These are phyloP conservation scores for Agonum fuliginosum DNA, from an alignment of 2,888 invertebrate genomes.

Conservation along the genomic window DNA sequence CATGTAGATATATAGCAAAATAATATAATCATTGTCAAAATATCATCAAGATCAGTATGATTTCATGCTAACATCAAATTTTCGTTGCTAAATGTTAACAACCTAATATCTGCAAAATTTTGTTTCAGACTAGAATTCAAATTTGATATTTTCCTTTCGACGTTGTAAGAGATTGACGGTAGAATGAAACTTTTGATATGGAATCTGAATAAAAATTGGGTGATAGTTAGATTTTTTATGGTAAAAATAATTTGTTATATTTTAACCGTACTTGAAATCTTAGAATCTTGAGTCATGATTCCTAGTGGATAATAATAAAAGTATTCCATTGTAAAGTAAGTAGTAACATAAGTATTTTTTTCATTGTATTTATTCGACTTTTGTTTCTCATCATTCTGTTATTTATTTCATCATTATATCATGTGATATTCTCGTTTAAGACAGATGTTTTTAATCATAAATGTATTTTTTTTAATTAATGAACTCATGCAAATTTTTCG, in stretches of 20 bases:
- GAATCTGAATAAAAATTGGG: conserved; percentile 56
- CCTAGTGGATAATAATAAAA: conserved; percentile 40
- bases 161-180: conserved; percentile 44
- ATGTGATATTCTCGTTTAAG: conserved; percentile 43
- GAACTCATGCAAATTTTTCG: conserved; percentile 31
- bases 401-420: conserved; percentile 40
- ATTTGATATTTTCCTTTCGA: conserved; percentile 20
- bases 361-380: conserved; percentile 46
- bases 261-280: conserved; percentile 46
- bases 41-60: conserved; percentile 25
- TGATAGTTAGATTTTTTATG: conserved; percentile 60
- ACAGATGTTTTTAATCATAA: conserved; percentile 33
- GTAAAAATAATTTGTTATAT: conserved; percentile 55
- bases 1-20: conserved; percentile 48
- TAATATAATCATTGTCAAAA: conserved; percentile 48
- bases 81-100: not conserved
- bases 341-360: conserved; percentile 33
- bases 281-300: conserved; percentile 31
- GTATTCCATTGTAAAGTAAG: conserved; percentile 48
- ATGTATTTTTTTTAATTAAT: conserved; percentile 30
- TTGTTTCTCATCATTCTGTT: conserved; percentile 37
- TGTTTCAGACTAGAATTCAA: conserved; percentile 27
- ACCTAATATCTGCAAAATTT: conserved; percentile 22
- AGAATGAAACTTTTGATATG: conserved; percentile 57
- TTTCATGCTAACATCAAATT: conserved; percentile 34